Base-by-base conservation (phyloP, 2,113 vertebrate genomes). In the Takifugu flavidus region DNA sequence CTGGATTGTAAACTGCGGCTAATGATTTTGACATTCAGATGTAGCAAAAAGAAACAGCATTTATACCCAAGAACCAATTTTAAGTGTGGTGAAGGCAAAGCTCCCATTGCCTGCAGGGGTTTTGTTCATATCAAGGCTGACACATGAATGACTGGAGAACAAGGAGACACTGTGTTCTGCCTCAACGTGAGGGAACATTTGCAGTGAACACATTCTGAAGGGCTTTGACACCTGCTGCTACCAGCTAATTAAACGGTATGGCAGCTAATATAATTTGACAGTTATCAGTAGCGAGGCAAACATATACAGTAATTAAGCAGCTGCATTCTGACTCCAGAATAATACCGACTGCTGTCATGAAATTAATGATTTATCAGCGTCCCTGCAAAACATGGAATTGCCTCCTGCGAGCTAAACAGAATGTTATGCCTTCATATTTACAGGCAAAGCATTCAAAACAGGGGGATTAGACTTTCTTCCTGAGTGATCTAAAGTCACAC, bases 271-370 rank as follows among this genome's bases (percentile, higher is more conserved):
- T 88, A 86, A 89, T 88, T 87, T 85, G 82, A 89, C 87, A 84
- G 72, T 89, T 90, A 89, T 91, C 89, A 82, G 84, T 47, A 57
- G 77, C 8, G 42, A 75, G 82, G 83, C 86, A 89, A 86, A 83
- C 80, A 88, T 80, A 84, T 84, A 85, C 82, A 82, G 81, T 87
- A 89, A 91, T 90, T 89, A 90, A 88, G 74, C 71, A 72, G 64
- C 78, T 60, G 70, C 75, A 79, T 82, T 81, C 68, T 71, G 78
- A 82, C 77, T 82, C 77, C 59, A 72, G 72, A 82, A 83, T 75
- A 86, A 83, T 72, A 78, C 77, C 67, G 54, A 74, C 72, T 71
- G 72, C 74, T 66, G 80, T 74, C 76, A 61, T 82, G 62, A 86
- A 86, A 90, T 88, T 66, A 86, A 88, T 62, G 70, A 82, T 75